Percentiles rank a stretch among this genome's conserved stretches.
phyloP scores from a whole-genome alignment of 1,140 invertebrate species.

The Brachionus manjavacas region DNA sequence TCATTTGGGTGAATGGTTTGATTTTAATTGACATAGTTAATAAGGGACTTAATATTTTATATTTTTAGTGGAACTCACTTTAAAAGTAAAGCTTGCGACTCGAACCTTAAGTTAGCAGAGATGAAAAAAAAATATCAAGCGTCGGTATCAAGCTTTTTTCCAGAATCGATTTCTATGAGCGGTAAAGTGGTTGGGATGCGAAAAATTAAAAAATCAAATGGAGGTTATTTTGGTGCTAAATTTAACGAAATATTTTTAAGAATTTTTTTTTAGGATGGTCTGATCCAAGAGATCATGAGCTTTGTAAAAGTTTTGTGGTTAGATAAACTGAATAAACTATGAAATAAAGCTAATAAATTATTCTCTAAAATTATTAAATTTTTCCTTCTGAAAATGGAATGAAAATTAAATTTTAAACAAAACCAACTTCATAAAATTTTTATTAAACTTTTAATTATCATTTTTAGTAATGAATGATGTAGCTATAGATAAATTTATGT shows the following conservation, averaged over 20 bases:
- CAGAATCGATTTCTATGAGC: background rate
- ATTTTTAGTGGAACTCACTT: conserved; percentile 17
- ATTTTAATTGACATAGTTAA: background rate
- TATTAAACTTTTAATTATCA: background rate
- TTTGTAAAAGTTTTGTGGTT: conserved; percentile 20
- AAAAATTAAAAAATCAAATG: conserved; percentile 25
- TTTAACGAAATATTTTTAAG: background rate
- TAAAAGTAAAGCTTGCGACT: background rate
- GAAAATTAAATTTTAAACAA: background rate
- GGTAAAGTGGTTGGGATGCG: background rate
- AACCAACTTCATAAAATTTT: background rate
- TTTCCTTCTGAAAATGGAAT: background rate
- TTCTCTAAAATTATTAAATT: background rate
- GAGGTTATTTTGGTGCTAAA: background rate
- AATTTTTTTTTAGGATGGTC: conserved; percentile 2
- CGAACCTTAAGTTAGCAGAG: background rate
- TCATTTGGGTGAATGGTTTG: conserved; percentile 29
- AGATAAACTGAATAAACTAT: background rate
- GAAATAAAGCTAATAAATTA: background rate
- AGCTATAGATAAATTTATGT: background rate
- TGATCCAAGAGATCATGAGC: conserved; percentile 4
- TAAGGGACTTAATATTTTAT: background rate
- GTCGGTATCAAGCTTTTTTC: background rate
- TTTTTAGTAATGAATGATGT: too few species aligned
- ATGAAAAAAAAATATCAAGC: background rate